phyloP scores from a whole-genome alignment of 2,888 invertebrate species.

The Plebejus melissa region DNA sequence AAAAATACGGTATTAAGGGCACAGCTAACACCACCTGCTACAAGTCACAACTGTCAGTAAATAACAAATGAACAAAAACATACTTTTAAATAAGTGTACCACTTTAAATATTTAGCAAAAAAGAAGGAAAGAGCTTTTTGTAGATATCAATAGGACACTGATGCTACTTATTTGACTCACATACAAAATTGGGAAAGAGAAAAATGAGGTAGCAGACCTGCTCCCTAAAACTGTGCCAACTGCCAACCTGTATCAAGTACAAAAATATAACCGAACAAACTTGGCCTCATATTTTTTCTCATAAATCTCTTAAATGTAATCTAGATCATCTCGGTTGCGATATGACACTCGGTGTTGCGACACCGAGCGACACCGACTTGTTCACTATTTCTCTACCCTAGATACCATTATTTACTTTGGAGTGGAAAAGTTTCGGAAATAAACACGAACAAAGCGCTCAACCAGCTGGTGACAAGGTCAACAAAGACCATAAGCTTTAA shows the following conservation, averaged over 20 bases:
- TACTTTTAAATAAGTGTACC: too few species aligned
- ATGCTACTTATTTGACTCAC: too few species aligned
- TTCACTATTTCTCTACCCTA: not conserved
- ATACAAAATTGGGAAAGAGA: not conserved
- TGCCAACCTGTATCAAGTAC: not conserved
- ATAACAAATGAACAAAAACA: not conserved
- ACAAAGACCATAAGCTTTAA: not conserved
- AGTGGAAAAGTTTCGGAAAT: not conserved
- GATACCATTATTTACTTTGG: not conserved
- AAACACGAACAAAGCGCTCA: not conserved
- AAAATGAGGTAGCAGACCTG: not conserved
- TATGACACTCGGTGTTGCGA: not conserved
- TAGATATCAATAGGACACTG: too few species aligned
- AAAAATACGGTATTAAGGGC: not conserved
- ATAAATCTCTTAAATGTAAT: slow-evolving; percentile 1
- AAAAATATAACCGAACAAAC: not conserved
- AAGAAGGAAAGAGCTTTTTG: too few species aligned
- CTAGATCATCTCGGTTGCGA: slow-evolving; percentile 3
- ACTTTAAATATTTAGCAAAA: too few species aligned
- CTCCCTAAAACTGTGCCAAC: not conserved
- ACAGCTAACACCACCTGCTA: not conserved
- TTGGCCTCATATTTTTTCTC: slow-evolving; percentile 3
- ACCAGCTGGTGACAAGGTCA: not conserved
- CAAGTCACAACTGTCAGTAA: not conserved
- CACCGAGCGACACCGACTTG: not conserved